Base-by-base conservation (phyloP, 1,140 invertebrate genomes). In the Trichogramma pretiosum region DNA sequence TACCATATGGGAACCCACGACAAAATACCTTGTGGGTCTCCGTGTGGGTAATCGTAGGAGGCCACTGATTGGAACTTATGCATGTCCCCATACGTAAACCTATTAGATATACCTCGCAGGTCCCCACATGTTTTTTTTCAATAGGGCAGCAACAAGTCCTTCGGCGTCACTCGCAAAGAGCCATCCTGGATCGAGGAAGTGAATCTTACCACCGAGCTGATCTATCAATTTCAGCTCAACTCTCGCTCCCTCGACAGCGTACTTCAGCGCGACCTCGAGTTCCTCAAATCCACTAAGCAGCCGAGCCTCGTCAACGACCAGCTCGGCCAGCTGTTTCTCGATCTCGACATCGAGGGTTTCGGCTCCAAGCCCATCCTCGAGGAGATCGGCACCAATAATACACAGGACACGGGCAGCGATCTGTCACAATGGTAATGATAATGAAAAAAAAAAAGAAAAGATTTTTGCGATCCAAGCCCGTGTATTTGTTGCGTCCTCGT, bases 301-400 rank as follows among this genome's bases (percentile, higher is more conserved):
- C 81, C 85, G 0, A 53, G 68, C 2, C 52, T 84, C 40, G 83
- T 89, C 0, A 85, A 84, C 54, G 81, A 86, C 45, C 85, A 88
- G 61, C 58, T 89, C 8, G 72, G 68, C 42, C 82, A 85, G 55
- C 64, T 88, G 0, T 86, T 85, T 51, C 53, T 78, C 19, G 84
- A 89, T 56, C 67, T 87, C 50, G 79, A 85, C 56, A 52, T 83
- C 19, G 76, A 83, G 52, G 80, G 79, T 2, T 60, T 74, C 33
- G 67, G 74, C 0, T 67, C 74, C 1, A 73, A 75, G 54, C 64
- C 82, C 16, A 73, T 74, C 10, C 65, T 84, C 7, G 81, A 83
- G 40, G 81, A 84, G 55, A 74, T 75, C 0, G 64, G 78, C 38
- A 77, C 77, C 13, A 80, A 78, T 21, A 80, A 73, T 30, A 77